Conservation (phyloP, 2,113 vertebrate genomes). For the western clawed frog (Xenopus tropicalis) region UCB_Xtro_10.0 CM004444.2:118380001-118380500, state of each 20-base stretch:
- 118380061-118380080: too few species aligned
- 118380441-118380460: slow-evolving; percentile 14
- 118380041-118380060: too few species aligned
- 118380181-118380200: slow-evolving; percentile 68
- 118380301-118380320: slow-evolving; percentile 84
- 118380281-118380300: slow-evolving; percentile 86
- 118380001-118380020: too few species aligned
- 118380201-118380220: slow-evolving; percentile 71
- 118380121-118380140: too few species aligned
- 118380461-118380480: slow-evolving; percentile 43
- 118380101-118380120: too few species aligned
- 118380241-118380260: slow-evolving; percentile 77
- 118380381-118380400: slow-evolving; percentile 56
- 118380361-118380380: slow-evolving; percentile 60
- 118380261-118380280: slow-evolving; percentile 75
- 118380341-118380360: slow-evolving; percentile 65
- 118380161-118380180: slow-evolving; percentile 57
- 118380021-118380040: too few species aligned
- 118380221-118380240: slow-evolving; percentile 70
- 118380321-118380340: slow-evolving; percentile 91
- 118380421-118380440: slow-evolving; percentile 52
- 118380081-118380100: too few species aligned
- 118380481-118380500: too few species aligned
- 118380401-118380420: slow-evolving; percentile 51
- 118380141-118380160: too few species aligned